phyloP scores from a whole-genome alignment of 2,113 vertebrate species.

The Scomber colias region DNA sequence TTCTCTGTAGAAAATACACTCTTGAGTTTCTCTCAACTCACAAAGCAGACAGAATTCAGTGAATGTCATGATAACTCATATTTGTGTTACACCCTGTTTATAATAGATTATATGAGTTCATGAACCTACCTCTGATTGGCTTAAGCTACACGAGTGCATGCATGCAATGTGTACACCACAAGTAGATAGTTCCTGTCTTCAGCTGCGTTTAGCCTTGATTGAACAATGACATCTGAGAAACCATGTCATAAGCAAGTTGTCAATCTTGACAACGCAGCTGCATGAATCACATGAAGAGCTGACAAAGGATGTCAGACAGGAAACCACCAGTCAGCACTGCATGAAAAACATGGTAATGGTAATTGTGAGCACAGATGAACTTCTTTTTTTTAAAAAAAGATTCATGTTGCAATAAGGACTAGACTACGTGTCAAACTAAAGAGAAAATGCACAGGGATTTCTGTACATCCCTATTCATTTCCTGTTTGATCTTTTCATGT shows the following conservation, averaged over 20 bases:
- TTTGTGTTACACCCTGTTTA: neutral
- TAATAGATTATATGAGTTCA: neutral
- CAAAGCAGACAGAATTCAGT: neutral
- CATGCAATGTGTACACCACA: neutral
- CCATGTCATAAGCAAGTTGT: neutral
- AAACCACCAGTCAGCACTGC: constrained; percentile 17
- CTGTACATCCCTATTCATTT: constrained; percentile 14
- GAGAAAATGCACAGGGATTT: neutral
- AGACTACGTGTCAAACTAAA: neutral
- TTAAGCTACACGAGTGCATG: neutral
- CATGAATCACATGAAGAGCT: constrained; percentile 13
- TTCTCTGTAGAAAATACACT: neutral
- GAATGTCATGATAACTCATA: neutral
- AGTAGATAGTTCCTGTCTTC: neutral
- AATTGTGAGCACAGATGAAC: too few relatives aligned
- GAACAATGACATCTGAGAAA: constrained; percentile 5
- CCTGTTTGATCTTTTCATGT: constrained; percentile 1
- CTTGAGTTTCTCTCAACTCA: too few relatives aligned
- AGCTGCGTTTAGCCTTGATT: constrained; percentile 19
- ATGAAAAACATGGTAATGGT: neutral
- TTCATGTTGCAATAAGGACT: neutral
- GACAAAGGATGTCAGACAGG: constrained; percentile 5
- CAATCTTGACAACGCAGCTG: neutral
- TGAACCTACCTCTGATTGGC: neutral
- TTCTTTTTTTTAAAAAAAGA: too few relatives aligned